phyloP scores from a whole-genome alignment of 1,140 invertebrate genomes.

The Trachymyrmex cornetzi region DNA sequence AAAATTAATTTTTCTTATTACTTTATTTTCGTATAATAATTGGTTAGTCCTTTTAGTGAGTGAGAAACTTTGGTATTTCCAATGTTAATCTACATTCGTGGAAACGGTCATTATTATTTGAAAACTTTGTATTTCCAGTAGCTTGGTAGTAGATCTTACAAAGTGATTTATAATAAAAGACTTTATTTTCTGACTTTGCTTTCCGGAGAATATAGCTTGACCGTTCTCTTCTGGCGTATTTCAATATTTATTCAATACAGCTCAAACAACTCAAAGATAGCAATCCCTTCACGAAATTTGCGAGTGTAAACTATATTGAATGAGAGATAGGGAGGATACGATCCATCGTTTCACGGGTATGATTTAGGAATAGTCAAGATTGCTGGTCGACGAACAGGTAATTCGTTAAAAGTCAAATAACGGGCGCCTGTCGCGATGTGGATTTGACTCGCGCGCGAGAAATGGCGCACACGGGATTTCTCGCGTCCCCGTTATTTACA shows the following conservation, averaged over 20 bases:
- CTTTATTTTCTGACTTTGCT: not conserved
- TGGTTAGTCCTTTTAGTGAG: no score
- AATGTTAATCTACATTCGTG: no score
- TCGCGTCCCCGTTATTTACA: slow-evolving; percentile 31
- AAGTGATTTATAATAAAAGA: not conserved
- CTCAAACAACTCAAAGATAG: slow-evolving; percentile 1
- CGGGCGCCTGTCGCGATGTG: slow-evolving; percentile 21
- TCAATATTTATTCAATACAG: not conserved
- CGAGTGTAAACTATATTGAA: not conserved
- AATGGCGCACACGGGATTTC: slow-evolving; percentile 48
- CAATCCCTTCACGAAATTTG: not conserved
- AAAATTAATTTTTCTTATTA: no score
- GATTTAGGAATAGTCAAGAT: slow-evolving; percentile 44
- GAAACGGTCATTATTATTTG: not conserved
- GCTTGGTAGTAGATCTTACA: not conserved
- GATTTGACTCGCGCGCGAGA: slow-evolving; percentile 43
- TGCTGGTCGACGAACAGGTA: slow-evolving; percentile 1
- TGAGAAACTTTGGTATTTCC: no score
- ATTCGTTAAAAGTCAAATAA: slow-evolving; percentile 56
- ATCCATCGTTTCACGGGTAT: slow-evolving; percentile 21
- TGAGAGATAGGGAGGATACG: not conserved
- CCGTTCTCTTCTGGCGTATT: not conserved
- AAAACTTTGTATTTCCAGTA: not conserved
- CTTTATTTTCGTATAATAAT: no score
- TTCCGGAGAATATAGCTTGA: not conserved